Conservation (phyloP, 2,113 vertebrate species). For the Scytalopus superciliaris region DNA sequence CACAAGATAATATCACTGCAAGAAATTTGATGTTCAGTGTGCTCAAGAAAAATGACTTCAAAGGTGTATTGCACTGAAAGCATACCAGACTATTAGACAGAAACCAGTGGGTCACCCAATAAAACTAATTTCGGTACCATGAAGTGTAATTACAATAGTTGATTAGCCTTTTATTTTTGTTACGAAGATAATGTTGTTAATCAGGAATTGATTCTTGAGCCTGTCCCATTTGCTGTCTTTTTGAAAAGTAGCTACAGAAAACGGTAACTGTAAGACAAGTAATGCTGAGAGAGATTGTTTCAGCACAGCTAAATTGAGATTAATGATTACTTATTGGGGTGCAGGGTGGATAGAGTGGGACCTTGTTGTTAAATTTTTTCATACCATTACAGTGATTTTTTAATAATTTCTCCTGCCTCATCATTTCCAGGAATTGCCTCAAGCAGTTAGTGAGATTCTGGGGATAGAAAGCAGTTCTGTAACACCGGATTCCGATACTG, state of each 20-base stretch:
- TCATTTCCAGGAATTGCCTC: slow-evolving; percentile 83
- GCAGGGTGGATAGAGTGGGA: background rate
- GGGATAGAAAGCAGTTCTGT: slow-evolving; percentile 75
- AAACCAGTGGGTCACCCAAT: background rate
- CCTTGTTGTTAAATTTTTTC: background rate
- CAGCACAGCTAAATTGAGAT: background rate
- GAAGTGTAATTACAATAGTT: background rate
- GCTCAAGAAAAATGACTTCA: background rate
- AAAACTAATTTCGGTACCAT: background rate
- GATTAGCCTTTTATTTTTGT: background rate
- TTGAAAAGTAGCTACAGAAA: background rate
- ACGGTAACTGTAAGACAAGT: background rate
- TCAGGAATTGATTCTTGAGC: background rate
- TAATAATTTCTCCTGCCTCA: accelerated
- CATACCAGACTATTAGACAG: background rate
- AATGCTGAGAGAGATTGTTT: background rate
- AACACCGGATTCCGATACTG: slow-evolving; percentile 61
- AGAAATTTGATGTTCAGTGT: background rate
- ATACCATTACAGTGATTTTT: background rate
- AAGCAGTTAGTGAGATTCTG: slow-evolving; percentile 83
- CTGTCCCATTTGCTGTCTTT: background rate
- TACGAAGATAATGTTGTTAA: background rate
- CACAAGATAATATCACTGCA: background rate
- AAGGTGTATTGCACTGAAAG: background rate
- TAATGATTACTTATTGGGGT: background rate